Evolutionary conservation across 2,113 vertebrate species (phyloP).

Genomic region (Gnathonemus echidnorhynchus): DNA sequence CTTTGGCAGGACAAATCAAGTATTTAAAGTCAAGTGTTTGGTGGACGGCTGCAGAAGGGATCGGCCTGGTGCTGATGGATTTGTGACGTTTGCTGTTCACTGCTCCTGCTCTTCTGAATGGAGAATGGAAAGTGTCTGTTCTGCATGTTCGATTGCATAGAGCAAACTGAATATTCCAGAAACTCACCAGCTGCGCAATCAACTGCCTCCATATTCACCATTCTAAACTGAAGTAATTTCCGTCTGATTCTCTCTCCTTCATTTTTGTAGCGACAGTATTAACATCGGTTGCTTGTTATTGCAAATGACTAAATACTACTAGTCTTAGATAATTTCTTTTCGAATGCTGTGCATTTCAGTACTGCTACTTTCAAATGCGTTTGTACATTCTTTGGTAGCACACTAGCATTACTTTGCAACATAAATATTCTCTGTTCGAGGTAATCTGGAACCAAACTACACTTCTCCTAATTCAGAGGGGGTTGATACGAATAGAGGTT

Average conservation of each 20-base stretch:
- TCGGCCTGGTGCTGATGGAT: not conserved
- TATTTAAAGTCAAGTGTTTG: slow-evolving; percentile 1
- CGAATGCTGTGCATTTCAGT: not conserved
- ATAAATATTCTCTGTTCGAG: not conserved
- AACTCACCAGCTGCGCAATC: not conserved
- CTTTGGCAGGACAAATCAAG: not conserved
- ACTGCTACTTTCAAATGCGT: slow-evolving; percentile 4
- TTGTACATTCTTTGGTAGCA: not conserved
- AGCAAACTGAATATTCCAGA: not conserved
- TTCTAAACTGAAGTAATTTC: not conserved
- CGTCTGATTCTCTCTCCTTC: not conserved
- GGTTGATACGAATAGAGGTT: not conserved
- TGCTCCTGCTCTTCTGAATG: not conserved
- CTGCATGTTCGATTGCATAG: not conserved
- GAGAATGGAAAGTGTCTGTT: not conserved
- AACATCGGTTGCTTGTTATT: not conserved
- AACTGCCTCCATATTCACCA: not conserved
- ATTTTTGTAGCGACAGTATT: not conserved
- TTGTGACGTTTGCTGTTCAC: not conserved
- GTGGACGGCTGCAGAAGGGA: not conserved
- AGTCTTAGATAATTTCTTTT: not conserved
- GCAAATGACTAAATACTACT: not conserved
- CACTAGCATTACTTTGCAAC: not conserved
- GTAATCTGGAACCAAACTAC: too few relatives aligned
- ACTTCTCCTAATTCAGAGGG: not conserved